Base-by-base conservation (phyloP, 2,113 vertebrate species). In the Sapajus apella region DNA sequence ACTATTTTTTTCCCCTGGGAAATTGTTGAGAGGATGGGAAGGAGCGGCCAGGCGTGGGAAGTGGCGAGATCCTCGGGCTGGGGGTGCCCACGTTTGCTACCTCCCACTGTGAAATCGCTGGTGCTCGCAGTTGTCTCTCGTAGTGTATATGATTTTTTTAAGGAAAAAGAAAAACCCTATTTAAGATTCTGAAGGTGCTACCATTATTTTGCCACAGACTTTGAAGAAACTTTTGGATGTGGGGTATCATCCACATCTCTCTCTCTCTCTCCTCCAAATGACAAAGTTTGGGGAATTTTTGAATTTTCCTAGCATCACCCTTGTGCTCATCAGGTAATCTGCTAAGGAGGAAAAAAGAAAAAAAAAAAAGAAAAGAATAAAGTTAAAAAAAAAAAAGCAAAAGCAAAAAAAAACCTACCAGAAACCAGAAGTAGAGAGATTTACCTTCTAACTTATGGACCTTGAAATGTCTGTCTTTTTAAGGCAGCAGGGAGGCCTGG, bases 151-250 rank as follows among this genome's bases (percentile, higher is more conserved):
- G 98, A 99, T 96, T 98, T 98, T 98, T 96, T 97, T 91, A 64
- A 72, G 55, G n/a, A 73, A 81, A 55, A 76, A 96, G 87, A 95
- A 43, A 95, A 75, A 97, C n/a, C 94, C 96, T 99, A 99, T 99
- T 99, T 99, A 99, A 99, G 97, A 98, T 98, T 98, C 98, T 98
- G 97, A 99, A 99, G 99, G 99, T 99, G 99, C 99, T 99, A 98
- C 95, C 96, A 97, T 98, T 98, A 64, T 32, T 98, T 98, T 94
- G 89, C 98, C 97, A 97, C 96, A 98, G 96, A 95, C 97, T 97
- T 97, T 40, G 89, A 97, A 93, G 92, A 90, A 95, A 85, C 73
- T 80, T 96, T 82, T 81, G 2, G 21, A 80, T 91, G 43, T 23
- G 72, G 95, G 82, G 17, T 40, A 2, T 58, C 35, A 8, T 82